Evolutionary conservation across 2,113 vertebrate species (phyloP).

Genomic region (human): GRCh38 chr2:212432501-212433000

Average conservation of each 20-base stretch:
- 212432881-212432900: neutral
- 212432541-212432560: conserved; percentile 68
- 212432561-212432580: conserved; percentile 65
- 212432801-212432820: conserved; percentile 34
- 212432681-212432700: conserved; percentile 39
- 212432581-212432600: conserved; percentile 72
- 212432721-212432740: conserved; percentile 44
- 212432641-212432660: conserved; percentile 78
- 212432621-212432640: conserved; percentile 72
- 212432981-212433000: no score
- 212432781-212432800: conserved; percentile 28
- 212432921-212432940: neutral
- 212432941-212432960: no score
- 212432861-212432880: neutral
- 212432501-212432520: conserved; percentile 28
- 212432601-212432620: conserved; percentile 78
- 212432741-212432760: neutral
- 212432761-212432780: conserved; percentile 47
- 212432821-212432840: conserved; percentile 37
- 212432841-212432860: neutral
- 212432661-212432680: conserved; percentile 71
- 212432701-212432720: conserved; percentile 58
- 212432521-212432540: conserved; percentile 81
- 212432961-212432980: no score
- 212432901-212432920: neutral